These are phyloP conservation scores for Aproaerema taeniolella DNA, from an alignment of 2,888 invertebrate genomes.

Conservation along the genomic window DNA sequence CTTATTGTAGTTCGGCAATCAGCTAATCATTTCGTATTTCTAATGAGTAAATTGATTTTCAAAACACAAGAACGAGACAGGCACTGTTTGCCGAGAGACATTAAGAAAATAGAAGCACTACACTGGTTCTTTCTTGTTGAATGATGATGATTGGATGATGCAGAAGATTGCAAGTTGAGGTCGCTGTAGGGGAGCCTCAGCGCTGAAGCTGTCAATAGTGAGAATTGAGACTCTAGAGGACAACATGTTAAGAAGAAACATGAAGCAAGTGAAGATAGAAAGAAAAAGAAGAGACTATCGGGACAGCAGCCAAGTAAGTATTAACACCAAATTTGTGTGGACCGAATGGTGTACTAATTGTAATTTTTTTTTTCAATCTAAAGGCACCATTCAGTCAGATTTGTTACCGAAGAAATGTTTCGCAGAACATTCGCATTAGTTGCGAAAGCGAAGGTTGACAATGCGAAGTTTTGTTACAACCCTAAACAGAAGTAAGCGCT, in stretches of 20 bases:
- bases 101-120: too few relatives aligned
- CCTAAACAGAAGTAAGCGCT: conserved; percentile 3
- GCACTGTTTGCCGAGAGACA: too few relatives aligned
- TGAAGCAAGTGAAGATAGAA: background rate
- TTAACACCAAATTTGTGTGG: background rate
- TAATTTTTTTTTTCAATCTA: too few relatives aligned
- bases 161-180: conserved; percentile 14
- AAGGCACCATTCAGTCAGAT: background rate
- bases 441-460: conserved; percentile 10
- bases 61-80: too few relatives aligned
- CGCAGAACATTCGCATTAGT: conserved; percentile 15
- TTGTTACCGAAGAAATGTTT: conserved; percentile 10
- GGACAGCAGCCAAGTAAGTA: conserved; percentile 13
- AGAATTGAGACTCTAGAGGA: too few relatives aligned
- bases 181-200: conserved; percentile 8
- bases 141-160: conserved; percentile 17
- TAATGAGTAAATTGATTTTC: too few relatives aligned
- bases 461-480: conserved; percentile 11
- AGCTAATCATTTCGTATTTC: too few relatives aligned
- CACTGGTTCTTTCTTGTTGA: conserved; percentile 11
- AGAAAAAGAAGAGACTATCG: too few relatives aligned
- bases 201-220: too few relatives aligned
- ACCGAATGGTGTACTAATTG: conserved; percentile 4
- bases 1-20: too few relatives aligned
- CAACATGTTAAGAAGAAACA: too few relatives aligned